Base-by-base conservation (phyloP, 2,888 invertebrate genomes). In the Melangyna quadrimaculata region DNA sequence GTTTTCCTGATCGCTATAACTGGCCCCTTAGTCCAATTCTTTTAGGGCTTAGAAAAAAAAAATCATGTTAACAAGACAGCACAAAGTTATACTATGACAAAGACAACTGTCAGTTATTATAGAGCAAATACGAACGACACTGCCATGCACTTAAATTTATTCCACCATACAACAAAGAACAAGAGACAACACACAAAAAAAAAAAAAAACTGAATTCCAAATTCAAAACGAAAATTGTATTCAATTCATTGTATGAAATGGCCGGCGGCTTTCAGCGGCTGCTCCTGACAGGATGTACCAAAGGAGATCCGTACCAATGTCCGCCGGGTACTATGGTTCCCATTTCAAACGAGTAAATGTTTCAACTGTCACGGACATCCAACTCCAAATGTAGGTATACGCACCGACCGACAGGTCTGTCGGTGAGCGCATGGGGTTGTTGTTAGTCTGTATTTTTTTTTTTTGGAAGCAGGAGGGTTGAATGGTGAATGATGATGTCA, bases 161-260 rank as follows among this genome's bases (percentile, higher is more conserved):
- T 27, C 7, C 12, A 29, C 45, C 14, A 65, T 14, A 22, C 6
- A 48, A 19, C 14, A 51, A 5, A 35, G 40, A 37, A 43, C 17
- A 61, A 73, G 72, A 24, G 48, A 51, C 29, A 24, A 51, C 29
- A 24, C 9, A 45, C 14, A 45, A 7, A 43, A 19, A 48, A 45
- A 19, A 48, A 45, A 61, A 40, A 48, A 35, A 43, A 24, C 24
- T n/a, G 51, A 65, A 72, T 67, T 78, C 27, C 29, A 73, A 83
- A 78, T 83, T 78, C 71, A 57, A 69, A 83, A 83, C 55, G 72
- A 88, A 88, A 87, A 87, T 88, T 87, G 83, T 88, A 87, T 88
- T 87, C 87, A 88, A 88, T 88, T 87, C 87, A 87, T 87, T 78
- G 86, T n/a, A n/a, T 78, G 74, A 81, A 88, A 88, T 88, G 86